Conservation (phyloP, 2,797 vertebrate genomes). For the Adelosebastes latens region DNA sequence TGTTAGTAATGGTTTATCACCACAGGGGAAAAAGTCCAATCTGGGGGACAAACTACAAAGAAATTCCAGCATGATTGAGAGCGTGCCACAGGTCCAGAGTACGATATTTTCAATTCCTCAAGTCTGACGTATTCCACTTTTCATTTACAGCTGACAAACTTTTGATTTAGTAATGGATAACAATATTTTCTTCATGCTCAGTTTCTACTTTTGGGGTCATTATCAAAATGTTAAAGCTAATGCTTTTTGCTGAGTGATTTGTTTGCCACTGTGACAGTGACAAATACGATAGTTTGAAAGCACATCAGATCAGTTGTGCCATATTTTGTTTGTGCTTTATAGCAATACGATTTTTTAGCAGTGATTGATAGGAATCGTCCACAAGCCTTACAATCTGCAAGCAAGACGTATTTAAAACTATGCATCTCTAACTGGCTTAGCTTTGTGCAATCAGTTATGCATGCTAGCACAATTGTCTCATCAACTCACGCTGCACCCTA, state of each 20-base stretch:
- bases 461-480: conserved; percentile 24
- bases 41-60: background rate
- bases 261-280: background rate
- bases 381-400: background rate
- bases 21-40: background rate
- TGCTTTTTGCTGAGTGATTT: background rate
- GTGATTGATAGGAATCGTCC: conserved; percentile 15
- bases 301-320: background rate
- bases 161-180: background rate
- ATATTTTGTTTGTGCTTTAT: conserved; percentile 3
- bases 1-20: background rate
- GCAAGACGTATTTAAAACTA: background rate
- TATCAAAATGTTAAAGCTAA: background rate
- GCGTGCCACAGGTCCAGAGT: background rate
- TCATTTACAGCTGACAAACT: background rate
- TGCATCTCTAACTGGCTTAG: conserved; percentile 15
- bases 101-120: background rate
- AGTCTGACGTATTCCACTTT: background rate
- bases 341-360: background rate
- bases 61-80: background rate
- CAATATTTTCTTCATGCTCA: background rate
- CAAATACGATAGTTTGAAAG: background rate
- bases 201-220: background rate
- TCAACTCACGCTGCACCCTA: conserved; percentile 9
- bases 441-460: conserved; percentile 19